Evolutionary conservation across 2,113 vertebrate species (phyloP).

Genomic region (Colistium nudipinnis): DNA sequence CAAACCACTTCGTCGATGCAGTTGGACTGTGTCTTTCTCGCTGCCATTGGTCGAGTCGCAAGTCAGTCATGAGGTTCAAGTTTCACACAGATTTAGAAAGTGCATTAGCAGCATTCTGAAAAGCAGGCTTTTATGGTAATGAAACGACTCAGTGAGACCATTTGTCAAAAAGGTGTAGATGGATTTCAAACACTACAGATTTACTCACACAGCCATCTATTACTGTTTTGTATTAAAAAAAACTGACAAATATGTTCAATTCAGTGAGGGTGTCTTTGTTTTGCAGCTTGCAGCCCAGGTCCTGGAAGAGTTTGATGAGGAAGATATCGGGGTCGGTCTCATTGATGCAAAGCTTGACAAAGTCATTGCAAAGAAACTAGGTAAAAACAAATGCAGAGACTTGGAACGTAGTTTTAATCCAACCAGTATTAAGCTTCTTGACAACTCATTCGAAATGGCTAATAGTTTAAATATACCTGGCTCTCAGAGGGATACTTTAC

Average conservation of each 20-base stretch:
- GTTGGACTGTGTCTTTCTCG: conserved; percentile 15
- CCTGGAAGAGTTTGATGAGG: conserved; percentile 89
- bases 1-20: conserved; percentile 51
- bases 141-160: conserved; percentile 39
- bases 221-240: background rate
- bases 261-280: conserved; percentile 42
- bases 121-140: conserved; percentile 81
- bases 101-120: conserved; percentile 73
- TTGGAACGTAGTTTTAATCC: background rate
- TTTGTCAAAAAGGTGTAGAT: conserved; percentile 35
- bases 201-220: background rate
- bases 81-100: conserved; percentile 84
- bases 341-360: conserved; percentile 89
- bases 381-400: conserved; percentile 64
- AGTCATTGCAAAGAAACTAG: conserved; percentile 89
- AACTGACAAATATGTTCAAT: conserved; percentile 7
- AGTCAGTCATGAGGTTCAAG: conserved; percentile 76
- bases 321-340: conserved; percentile 88
- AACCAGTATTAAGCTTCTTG: background rate
- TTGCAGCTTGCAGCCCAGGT: conserved; percentile 91
- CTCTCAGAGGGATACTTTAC: background rate
- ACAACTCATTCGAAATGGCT: background rate
- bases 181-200: background rate
- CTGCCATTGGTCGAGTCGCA: conserved; percentile 66
- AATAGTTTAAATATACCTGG: background rate